Conservation (phyloP, 2,113 vertebrate species). For the Morone chrysops region DNA sequence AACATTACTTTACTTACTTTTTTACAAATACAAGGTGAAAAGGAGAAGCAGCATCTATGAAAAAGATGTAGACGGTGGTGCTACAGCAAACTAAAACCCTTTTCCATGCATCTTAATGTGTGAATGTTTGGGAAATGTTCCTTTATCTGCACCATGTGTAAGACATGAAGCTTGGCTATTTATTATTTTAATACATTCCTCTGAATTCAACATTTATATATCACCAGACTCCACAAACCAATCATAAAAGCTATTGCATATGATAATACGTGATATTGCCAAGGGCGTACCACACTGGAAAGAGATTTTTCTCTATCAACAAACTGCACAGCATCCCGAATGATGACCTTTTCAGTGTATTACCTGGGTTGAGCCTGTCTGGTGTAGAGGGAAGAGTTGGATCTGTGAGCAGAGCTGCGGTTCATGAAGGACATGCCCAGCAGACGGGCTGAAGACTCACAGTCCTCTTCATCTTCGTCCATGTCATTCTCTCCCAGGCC, state of each 20-base stretch:
- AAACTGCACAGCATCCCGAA: background rate
- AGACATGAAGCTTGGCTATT: background rate
- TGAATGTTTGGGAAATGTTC: background rate
- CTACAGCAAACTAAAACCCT: background rate
- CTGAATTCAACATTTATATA: background rate
- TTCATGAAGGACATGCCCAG: slow-evolving; percentile 99
- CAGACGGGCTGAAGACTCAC: slow-evolving; percentile 94
- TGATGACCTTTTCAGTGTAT: background rate
- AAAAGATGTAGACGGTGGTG: background rate
- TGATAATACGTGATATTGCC: background rate
- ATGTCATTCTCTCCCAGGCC: slow-evolving; percentile 95
- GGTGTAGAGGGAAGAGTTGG: slow-evolving; percentile 81
- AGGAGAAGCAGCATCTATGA: background rate
- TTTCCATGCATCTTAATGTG: background rate
- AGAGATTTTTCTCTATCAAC: background rate
- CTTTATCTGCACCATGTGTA: background rate
- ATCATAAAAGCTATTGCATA: background rate
- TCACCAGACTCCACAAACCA: background rate
- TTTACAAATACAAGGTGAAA: background rate
- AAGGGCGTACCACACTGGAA: background rate
- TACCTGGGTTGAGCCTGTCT: slow-evolving; percentile 83
- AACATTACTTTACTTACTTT: background rate
- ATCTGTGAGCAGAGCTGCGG: slow-evolving; percentile 89
- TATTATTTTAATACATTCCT: background rate
- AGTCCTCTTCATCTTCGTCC: slow-evolving; percentile 97